These are phyloP conservation scores for Epinotia demarniana DNA, from an alignment of 2,888 invertebrate genomes.

Conservation along the genomic window DNA sequence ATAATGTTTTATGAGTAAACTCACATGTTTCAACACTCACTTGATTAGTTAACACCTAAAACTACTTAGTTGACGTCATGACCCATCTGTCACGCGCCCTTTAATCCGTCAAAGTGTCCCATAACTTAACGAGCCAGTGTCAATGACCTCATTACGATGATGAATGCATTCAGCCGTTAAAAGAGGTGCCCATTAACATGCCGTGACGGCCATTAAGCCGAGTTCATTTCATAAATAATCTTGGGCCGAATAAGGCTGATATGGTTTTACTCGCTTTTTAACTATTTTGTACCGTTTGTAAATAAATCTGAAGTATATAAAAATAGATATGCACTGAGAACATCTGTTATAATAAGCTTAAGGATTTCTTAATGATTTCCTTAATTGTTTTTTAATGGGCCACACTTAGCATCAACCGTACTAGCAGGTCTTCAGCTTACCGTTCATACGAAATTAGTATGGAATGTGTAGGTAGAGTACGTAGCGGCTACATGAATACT, in stretches of 20 bases:
- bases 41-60: neutral
- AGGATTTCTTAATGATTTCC: too few species aligned
- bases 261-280: neutral
- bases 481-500: neutral
- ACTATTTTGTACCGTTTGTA: neutral
- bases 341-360: neutral
- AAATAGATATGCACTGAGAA: neutral
- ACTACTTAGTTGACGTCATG: slow-evolving; percentile 2
- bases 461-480: neutral
- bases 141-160: slow-evolving; percentile 79
- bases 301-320: neutral
- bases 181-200: slow-evolving; percentile 72
- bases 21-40: too few species aligned
- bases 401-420: neutral
- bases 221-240: slow-evolving; percentile 66
- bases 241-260: slow-evolving; percentile 43
- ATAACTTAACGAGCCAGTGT: slow-evolving; percentile 53
- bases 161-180: slow-evolving; percentile 74
- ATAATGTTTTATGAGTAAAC: too few species aligned
- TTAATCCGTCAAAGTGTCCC: slow-evolving; percentile 29
- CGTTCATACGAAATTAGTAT: neutral
- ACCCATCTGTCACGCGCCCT: neutral
- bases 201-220: slow-evolving; percentile 60
- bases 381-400: neutral
- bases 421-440: neutral